Conservation (phyloP, 1,140 invertebrate genomes). For the Ridgeia piscesae region DNA sequence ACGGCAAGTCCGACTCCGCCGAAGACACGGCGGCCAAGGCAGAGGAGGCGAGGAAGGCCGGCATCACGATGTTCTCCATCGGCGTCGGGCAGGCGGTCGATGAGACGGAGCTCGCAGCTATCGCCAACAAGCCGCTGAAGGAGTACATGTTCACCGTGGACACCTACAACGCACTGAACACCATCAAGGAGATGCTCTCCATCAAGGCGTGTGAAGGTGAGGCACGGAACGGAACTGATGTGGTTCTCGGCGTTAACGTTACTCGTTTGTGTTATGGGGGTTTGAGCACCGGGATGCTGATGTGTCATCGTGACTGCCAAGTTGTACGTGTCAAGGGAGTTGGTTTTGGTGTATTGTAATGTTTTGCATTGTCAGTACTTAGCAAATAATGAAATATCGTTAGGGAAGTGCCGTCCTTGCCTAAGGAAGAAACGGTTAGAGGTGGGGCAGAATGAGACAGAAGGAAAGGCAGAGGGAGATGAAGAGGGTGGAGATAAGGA, state of each 20-base stretch:
- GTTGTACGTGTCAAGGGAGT: too few species aligned
- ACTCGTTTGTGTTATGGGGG: too few species aligned
- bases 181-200: slow-evolving; percentile 25
- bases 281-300: too few species aligned
- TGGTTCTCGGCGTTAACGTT: too few species aligned
- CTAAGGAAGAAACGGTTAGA: background rate
- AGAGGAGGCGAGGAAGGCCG: slow-evolving; percentile 18
- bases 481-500: too few species aligned
- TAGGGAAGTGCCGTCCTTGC: background rate
- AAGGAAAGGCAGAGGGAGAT: background rate
- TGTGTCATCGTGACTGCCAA: too few species aligned
- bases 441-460: background rate
- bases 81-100: slow-evolving; percentile 26
- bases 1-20: slow-evolving; percentile 22
- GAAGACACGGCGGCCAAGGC: slow-evolving; percentile 14
- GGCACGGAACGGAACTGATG: background rate
- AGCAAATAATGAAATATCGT: too few species aligned
- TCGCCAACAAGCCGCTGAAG: slow-evolving; percentile 26
- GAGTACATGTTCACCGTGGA: slow-evolving; percentile 25
- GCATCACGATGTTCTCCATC: slow-evolving; percentile 31
- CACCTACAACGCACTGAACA: slow-evolving; percentile 22
- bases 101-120: slow-evolving; percentile 19
- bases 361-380: too few species aligned
- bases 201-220: slow-evolving; percentile 21
- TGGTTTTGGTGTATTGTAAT: too few species aligned